Percentiles rank a stretch among this genome's conserved stretches.
Evolutionary conservation across 2,888 invertebrate species (phyloP).

Genomic region (Cheilosia variabilis): DNA sequence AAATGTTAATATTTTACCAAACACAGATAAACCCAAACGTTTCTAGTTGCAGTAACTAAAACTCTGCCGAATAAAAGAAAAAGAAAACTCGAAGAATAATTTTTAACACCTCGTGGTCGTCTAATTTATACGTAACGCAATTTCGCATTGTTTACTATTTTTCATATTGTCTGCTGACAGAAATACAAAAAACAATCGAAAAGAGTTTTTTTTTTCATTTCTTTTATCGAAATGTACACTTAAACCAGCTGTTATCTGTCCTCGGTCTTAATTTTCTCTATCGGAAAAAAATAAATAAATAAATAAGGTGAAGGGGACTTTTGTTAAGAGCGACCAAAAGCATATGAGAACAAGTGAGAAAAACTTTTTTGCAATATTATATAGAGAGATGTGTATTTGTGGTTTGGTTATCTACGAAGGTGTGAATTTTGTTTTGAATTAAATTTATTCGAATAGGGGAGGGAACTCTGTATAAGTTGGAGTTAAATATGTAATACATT

Average conservation of each 20-base stretch:
- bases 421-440: background rate
- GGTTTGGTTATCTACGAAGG: background rate
- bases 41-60: background rate
- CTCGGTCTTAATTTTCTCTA: conserved; percentile 10
- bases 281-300: background rate
- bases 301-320: background rate
- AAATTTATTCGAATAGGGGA: background rate
- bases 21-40: no score
- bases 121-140: background rate
- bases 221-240: background rate
- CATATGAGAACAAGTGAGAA: background rate
- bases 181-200: background rate
- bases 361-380: background rate
- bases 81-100: background rate
- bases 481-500: background rate
- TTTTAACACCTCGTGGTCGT: conserved; percentile 9
- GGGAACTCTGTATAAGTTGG: background rate
- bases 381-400: background rate
- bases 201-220: background rate
- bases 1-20: no score
- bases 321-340: background rate
- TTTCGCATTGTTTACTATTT: background rate
- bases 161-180: background rate
- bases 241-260: conserved; percentile 8
- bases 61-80: background rate